Conservation (phyloP, 1,140 invertebrate species). For the Wasmannia auropunctata region DNA sequence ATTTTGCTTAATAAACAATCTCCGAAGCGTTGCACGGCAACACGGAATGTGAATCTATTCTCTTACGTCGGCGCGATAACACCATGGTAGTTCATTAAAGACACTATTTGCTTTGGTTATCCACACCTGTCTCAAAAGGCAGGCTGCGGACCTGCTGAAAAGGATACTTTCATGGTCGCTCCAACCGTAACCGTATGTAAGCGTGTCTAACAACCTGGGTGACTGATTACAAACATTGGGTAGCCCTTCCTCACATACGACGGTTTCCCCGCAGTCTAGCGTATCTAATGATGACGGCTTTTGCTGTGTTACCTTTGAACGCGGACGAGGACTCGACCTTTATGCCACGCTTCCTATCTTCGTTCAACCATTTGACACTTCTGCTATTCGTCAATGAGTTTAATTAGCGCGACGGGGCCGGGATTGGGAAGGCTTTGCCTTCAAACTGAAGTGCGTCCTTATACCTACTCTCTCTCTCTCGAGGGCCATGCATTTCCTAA, state of each 20-base stretch:
- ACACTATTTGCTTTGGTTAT: constrained; percentile 27
- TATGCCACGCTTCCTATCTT: background rate
- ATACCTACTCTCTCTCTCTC: too few species aligned
- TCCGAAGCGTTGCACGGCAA: background rate
- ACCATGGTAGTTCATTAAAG: constrained; percentile 32
- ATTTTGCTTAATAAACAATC: background rate
- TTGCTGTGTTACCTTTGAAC: constrained; percentile 40
- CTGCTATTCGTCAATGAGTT: background rate
- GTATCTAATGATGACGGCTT: constrained; percentile 56
- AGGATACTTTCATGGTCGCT: constrained; percentile 49
- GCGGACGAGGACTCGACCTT: background rate
- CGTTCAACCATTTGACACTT: constrained; percentile 20
- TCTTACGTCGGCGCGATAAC: background rate
- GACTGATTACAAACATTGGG: constrained; percentile 70
- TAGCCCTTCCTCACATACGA: constrained; percentile 9
- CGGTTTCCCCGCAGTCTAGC: background rate
- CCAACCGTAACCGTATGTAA: constrained; percentile 50
- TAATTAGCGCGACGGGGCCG: constrained; percentile 7
- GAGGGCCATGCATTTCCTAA: background rate
- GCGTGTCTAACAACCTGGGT: constrained; percentile 58
- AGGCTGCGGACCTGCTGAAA: constrained; percentile 27
- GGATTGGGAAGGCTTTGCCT: too few species aligned
- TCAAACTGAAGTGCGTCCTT: background rate
- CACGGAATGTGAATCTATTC: background rate
- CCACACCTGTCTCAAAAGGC: constrained; percentile 31